Evolutionary conservation across 2,113 vertebrate genomes (phyloP).

Genomic region (Podiceps cristatus): DNA sequence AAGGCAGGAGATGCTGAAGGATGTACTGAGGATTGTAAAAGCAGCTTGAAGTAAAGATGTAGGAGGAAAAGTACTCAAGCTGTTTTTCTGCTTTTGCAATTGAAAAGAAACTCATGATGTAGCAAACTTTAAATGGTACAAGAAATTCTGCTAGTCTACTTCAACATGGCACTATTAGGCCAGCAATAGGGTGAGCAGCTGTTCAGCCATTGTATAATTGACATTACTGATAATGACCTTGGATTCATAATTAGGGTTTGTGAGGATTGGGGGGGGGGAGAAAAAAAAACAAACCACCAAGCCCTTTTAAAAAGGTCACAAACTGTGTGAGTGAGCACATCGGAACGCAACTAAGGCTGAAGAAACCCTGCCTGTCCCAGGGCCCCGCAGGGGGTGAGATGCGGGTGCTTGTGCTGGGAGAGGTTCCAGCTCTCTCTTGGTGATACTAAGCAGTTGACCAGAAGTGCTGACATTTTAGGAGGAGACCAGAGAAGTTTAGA

Average conservation of each 20-base stretch:
- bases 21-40: slow-evolving; percentile 51
- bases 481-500: background rate
- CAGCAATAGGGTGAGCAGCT: slow-evolving; percentile 63
- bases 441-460: background rate
- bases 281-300: background rate
- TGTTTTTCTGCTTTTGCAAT: slow-evolving; percentile 68
- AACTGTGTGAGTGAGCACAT: background rate
- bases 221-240: background rate
- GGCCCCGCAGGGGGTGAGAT: background rate
- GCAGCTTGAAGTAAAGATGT: slow-evolving; percentile 63
- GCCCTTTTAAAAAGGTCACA: background rate
- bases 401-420: background rate
- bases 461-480: background rate
- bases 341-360: background rate
- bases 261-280: background rate
- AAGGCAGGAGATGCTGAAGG: slow-evolving; percentile 48
- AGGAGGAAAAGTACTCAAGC: slow-evolving; percentile 70
- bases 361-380: background rate
- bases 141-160: slow-evolving; percentile 57
- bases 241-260: slow-evolving; percentile 44
- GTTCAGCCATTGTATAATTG: slow-evolving; percentile 48
- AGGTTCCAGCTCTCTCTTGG: background rate
- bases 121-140: slow-evolving; percentile 58
- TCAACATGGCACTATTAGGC: slow-evolving; percentile 56
- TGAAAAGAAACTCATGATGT: slow-evolving; percentile 67